Percentiles rank a stretch among this genome's conserved stretches.
phyloP scores from a whole-genome alignment of 2,797 vertebrate species.

The Pseudochaenichthys georgianus region DNA sequence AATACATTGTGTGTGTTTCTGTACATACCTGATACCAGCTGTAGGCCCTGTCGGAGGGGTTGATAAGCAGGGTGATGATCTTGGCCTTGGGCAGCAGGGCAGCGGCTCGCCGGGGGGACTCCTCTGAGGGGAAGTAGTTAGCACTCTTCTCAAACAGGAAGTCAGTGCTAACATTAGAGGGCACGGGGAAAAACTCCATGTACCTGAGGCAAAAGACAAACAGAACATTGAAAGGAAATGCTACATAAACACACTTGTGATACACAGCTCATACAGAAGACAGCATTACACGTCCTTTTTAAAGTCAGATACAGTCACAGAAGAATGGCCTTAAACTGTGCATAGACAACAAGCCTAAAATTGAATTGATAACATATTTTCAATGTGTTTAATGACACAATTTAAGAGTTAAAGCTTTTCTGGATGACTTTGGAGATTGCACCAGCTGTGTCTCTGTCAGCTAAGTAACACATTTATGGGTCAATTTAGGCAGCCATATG shows the following conservation, averaged over 20 bases:
- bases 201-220: conserved; percentile 86
- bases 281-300: conserved; percentile 18
- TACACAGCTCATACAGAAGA: conserved; percentile 1
- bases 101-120: conserved; percentile 90
- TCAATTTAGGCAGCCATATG: conserved; percentile 74
- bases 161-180: conserved; percentile 91
- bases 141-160: conserved; percentile 98
- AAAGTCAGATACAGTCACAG: conserved; percentile 60
- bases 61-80: conserved; percentile 96
- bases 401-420: conserved; percentile 42
- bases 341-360: conserved; percentile 33
- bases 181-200: conserved; percentile 95
- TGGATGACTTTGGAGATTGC: conserved; percentile 59
- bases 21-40: conserved; percentile 96
- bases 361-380: conserved; percentile 38
- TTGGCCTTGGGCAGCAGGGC: conserved; percentile 95
- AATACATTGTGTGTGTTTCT: conserved; percentile 37
- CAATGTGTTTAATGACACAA: conserved; percentile 47
- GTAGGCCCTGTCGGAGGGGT: conserved; percentile 95
- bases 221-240: conserved; percentile 9
- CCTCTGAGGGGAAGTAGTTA: conserved; percentile 96
- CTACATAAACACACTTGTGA: conserved; percentile 23
- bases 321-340: conserved; percentile 36
- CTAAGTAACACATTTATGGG: conserved; percentile 75
- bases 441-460: conserved; percentile 71